Evolutionary conservation across 2,113 vertebrate species (phyloP).

Genomic region (Alaudala cheleensis): DNA sequence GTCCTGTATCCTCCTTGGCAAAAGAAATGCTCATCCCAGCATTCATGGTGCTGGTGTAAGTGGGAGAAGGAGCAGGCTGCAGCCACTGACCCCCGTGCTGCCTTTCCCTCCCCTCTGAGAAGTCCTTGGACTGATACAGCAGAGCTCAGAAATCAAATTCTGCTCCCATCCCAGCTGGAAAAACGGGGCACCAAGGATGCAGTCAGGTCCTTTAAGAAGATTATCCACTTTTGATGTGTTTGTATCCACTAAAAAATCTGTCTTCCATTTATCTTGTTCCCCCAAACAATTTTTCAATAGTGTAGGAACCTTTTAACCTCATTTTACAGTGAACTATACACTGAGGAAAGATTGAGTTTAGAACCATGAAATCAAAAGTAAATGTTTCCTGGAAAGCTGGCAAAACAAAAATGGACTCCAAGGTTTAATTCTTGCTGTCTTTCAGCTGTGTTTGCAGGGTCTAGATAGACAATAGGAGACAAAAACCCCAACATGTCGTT

Average conservation of each 20-base stretch:
- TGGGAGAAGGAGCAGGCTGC: background rate
- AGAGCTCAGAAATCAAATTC: background rate
- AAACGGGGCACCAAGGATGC: background rate
- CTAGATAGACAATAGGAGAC: background rate
- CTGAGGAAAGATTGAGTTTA: background rate
- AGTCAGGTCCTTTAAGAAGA: background rate
- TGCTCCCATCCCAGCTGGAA: background rate
- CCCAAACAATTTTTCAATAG: background rate
- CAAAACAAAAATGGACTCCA: background rate
- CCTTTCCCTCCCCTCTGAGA: background rate
- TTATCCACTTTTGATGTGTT: background rate
- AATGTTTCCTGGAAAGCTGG: background rate
- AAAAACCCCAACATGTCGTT: background rate
- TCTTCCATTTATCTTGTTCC: background rate
- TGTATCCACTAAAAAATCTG: background rate
- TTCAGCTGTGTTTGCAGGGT: background rate
- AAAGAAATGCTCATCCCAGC: background rate
- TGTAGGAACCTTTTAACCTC: background rate
- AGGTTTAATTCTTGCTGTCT: background rate
- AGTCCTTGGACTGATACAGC: background rate
- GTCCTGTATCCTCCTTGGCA: background rate
- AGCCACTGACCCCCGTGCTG: background rate
- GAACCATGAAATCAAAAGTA: background rate
- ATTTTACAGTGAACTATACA: background rate
- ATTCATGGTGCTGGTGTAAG: background rate